Percentiles rank a stretch among this genome's conserved stretches.
phyloP scores from a whole-genome alignment of 1,140 invertebrate species.

The Leptinotarsa defecta region DNA sequence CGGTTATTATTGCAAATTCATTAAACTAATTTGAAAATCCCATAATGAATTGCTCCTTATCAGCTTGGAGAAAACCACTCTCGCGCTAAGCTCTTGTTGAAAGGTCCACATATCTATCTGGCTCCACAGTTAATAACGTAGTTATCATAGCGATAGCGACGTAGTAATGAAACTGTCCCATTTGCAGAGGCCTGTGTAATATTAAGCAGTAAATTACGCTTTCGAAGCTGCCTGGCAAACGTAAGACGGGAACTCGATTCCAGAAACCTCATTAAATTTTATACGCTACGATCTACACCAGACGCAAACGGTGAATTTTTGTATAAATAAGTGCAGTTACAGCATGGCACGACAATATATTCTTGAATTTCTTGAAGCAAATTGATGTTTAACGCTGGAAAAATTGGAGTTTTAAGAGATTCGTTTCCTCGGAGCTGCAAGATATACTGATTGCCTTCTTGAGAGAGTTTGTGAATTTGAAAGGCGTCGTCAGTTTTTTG shows the following conservation, averaged over 20 bases:
- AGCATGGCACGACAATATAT: neutral
- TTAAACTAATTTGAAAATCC: conserved; percentile 26
- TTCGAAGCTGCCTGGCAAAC: conserved; percentile 30
- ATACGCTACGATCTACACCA: conserved; percentile 18
- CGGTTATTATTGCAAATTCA: conserved; percentile 21
- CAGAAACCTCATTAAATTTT: conserved; percentile 35
- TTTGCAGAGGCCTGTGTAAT: conserved; percentile 42
- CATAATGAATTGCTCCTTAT: conserved; percentile 23
- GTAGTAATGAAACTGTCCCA: conserved; percentile 45
- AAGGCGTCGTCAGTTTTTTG: too few species aligned
- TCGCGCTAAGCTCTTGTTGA: conserved; percentile 38
- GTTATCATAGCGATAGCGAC: conserved; percentile 40
- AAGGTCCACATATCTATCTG: conserved; percentile 45
- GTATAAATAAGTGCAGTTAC: too few species aligned
- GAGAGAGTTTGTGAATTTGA: too few species aligned
- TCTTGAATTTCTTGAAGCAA: neutral
- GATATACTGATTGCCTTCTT: too few species aligned
- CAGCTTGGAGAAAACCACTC: conserved; percentile 19
- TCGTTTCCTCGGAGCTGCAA: too few species aligned
- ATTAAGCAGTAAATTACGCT: conserved; percentile 43
- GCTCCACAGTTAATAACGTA: conserved; percentile 43
- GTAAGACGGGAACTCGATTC: conserved; percentile 18
- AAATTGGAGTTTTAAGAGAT: neutral
- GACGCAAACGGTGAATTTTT: neutral
- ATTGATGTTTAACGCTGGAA: neutral